Conservation (phyloP, 2,113 vertebrate genomes). For the Aepyceros melampus region DNA sequence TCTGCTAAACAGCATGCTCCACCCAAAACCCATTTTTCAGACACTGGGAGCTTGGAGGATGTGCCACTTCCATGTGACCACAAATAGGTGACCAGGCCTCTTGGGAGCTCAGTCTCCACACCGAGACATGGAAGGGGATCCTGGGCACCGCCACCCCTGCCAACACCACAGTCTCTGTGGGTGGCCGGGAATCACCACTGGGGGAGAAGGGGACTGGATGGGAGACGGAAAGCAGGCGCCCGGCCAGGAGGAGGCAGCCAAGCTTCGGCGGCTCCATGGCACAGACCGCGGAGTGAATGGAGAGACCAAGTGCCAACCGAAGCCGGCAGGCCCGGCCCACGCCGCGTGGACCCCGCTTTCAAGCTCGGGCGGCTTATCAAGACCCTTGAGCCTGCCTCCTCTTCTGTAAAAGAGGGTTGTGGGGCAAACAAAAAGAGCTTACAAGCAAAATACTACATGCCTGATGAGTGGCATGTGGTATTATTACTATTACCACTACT, state of each 20-base stretch:
- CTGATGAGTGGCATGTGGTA: too few species aligned
- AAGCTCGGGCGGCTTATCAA: background rate
- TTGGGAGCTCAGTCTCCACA: background rate
- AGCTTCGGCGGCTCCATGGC: background rate
- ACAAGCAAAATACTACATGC: background rate
- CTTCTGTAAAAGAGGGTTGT: background rate
- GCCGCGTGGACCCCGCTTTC: background rate
- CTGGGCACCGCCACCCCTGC: background rate
- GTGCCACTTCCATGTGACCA: rapidly evolving
- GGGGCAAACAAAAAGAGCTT: background rate
- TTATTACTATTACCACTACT: background rate
- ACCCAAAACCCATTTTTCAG: background rate
- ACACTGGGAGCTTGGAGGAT: background rate
- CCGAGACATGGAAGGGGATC: background rate
- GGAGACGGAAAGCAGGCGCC: background rate
- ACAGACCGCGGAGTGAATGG: rapidly evolving
- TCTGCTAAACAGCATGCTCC: background rate
- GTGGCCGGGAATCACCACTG: background rate
- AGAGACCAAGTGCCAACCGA: rapidly evolving
- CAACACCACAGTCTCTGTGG: background rate
- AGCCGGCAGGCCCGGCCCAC: background rate
- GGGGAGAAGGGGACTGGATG: background rate
- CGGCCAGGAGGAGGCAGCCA: background rate
- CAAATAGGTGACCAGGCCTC: background rate
- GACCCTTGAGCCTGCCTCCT: background rate